A percentile compares a stretch with the other conserved stretches of the same genome.
Conservation (phyloP, 2,888 invertebrate genomes). For the Sympetrum striolatum region DNA sequence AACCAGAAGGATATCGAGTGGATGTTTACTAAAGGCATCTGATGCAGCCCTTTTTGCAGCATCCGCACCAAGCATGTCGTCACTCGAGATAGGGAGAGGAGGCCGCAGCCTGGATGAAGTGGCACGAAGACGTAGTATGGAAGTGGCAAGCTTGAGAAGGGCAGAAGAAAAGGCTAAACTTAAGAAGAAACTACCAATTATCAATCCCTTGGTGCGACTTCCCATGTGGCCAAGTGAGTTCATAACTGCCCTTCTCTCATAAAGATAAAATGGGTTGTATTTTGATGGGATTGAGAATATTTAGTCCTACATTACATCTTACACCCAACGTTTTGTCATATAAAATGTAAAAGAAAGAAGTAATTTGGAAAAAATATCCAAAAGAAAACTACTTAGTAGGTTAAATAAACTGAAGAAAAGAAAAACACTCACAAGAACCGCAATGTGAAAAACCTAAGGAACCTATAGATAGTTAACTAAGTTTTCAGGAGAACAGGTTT, state of each 20-base stretch:
- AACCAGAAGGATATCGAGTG: slow-evolving; percentile 88
- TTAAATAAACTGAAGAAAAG: too few species aligned
- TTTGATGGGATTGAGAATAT: too few species aligned
- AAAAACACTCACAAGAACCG: too few species aligned
- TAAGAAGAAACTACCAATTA: slow-evolving; percentile 75
- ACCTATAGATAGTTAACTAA: too few species aligned
- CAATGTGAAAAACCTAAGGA: too few species aligned
- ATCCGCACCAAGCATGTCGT: slow-evolving; percentile 63
- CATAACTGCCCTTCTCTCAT: too few species aligned
- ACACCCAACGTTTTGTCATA: too few species aligned
- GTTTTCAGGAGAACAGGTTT: too few species aligned
- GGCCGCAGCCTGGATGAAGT: not conserved
- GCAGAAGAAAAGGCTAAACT: slow-evolving; percentile 58
- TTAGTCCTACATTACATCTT: too few species aligned
- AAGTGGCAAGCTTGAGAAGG: slow-evolving; percentile 44
- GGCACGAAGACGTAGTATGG: slow-evolving; percentile 10
- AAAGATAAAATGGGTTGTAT: not conserved
- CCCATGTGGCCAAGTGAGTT: slow-evolving; percentile 86
- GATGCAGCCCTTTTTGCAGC: slow-evolving; percentile 60
- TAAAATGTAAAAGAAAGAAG: too few species aligned
- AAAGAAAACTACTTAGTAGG: too few species aligned
- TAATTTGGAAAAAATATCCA: too few species aligned
- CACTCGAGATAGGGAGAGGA: slow-evolving; percentile 14
- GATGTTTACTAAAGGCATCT: slow-evolving; percentile 80
- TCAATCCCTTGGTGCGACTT: slow-evolving; percentile 84